Percentiles rank a stretch among this genome's conserved stretches.
These are phyloP conservation scores for Paralichthys olivaceus DNA, from an alignment of 2,113 vertebrate genomes.

Conservation along the genomic window DNA sequence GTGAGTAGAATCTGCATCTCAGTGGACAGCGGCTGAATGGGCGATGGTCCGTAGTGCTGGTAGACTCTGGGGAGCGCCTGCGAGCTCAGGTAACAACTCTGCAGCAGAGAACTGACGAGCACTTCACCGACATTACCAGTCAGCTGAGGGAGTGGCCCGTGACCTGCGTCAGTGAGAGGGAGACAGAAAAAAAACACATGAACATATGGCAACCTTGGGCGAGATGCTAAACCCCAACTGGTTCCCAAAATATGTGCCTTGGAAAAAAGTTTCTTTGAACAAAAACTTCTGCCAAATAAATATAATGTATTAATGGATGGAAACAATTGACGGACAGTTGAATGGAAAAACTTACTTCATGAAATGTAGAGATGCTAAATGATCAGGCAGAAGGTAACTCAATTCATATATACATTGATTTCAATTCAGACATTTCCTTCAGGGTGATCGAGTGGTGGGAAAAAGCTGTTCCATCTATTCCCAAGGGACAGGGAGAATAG, in stretches of 20 bases:
- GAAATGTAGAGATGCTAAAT: too few relatives aligned
- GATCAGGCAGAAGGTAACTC: too few relatives aligned
- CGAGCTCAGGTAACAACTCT: conserved; percentile 92
- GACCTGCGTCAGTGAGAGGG: conserved; percentile 82
- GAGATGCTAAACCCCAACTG: not conserved
- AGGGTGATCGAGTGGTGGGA: conserved; percentile 11
- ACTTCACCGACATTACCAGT: conserved; percentile 92
- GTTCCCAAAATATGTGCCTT: not conserved
- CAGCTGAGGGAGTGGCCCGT: conserved; percentile 92
- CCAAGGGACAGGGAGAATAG: not conserved
- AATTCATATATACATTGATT: too few relatives aligned
- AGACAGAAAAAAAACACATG: not conserved
- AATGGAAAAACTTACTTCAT: not conserved
- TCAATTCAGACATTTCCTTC: too few relatives aligned
- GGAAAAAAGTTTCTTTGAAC: not conserved
- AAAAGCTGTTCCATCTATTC: conserved; percentile 8
- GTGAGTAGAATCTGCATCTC: conserved; percentile 98
- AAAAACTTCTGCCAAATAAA: not conserved
- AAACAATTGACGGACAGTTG: not conserved
- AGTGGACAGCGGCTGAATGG: conserved; percentile 91
- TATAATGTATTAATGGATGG: not conserved
- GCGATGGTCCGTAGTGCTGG: conserved; percentile 88
- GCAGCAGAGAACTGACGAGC: conserved; percentile 90
- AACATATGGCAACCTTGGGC: not conserved
- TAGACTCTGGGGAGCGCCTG: conserved; percentile 91